phyloP scores from a whole-genome alignment of 2,888 invertebrate species.

The Nomada hirtipes region DNA sequence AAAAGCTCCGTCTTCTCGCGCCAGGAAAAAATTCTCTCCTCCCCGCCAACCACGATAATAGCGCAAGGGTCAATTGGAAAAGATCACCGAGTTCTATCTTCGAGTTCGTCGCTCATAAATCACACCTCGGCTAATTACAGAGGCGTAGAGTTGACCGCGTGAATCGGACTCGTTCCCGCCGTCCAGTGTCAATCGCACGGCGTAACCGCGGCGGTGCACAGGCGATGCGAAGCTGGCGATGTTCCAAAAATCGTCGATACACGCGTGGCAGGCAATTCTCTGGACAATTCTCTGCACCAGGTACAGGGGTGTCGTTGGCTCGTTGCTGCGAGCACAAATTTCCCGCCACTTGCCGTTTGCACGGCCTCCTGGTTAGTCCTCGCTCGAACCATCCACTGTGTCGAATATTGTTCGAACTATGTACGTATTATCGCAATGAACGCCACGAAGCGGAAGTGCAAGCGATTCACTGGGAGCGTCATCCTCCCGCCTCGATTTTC shows the following conservation, averaged over 20 bases:
- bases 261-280: conserved; percentile 39
- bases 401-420: conserved; percentile 45
- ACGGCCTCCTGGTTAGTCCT: conserved; percentile 22
- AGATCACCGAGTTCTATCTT: background rate
- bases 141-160: background rate
- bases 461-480: conserved; percentile 11
- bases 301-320: conserved; percentile 39
- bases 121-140: conserved; percentile 2
- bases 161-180: conserved; percentile 7
- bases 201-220: conserved; percentile 20
- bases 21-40: too few relatives aligned
- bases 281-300: too few relatives aligned
- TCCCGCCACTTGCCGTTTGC: conserved; percentile 26
- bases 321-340: conserved; percentile 43
- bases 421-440: conserved; percentile 27
- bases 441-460: background rate
- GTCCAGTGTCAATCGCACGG: conserved; percentile 24
- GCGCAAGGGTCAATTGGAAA: background rate
- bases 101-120: background rate
- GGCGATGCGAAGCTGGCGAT: conserved; percentile 31
- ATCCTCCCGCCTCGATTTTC: too few relatives aligned
- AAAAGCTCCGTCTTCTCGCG: too few relatives aligned
- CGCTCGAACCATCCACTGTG: conserved; percentile 23
- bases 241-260: conserved; percentile 49
- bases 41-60: too few relatives aligned